Conservation (phyloP, 2,113 vertebrate species). For the Caloenas nicobarica region DNA sequence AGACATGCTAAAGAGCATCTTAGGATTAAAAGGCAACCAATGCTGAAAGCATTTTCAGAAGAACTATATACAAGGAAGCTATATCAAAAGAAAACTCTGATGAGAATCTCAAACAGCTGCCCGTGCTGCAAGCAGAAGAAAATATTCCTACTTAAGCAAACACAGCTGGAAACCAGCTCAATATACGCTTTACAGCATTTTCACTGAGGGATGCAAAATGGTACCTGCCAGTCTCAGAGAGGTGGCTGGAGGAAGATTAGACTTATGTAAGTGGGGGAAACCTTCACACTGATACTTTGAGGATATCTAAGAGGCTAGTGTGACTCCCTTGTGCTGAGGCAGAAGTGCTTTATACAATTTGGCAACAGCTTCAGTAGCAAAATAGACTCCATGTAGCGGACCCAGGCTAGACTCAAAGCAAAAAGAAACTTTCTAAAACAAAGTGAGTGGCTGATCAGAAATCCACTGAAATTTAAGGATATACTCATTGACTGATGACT, state of each 20-base stretch:
- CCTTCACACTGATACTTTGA: neutral
- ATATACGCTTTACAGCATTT: neutral
- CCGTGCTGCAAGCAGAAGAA: neutral
- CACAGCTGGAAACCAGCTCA: constrained; percentile 41
- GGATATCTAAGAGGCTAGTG: neutral
- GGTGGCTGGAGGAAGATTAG: neutral
- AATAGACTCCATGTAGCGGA: neutral
- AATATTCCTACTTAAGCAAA: constrained; percentile 20
- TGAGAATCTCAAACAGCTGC: neutral
- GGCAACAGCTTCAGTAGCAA: neutral
- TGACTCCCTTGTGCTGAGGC: neutral
- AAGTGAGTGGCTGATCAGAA: neutral
- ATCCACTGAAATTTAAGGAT: neutral
- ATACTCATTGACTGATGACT: neutral
- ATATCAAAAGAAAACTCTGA: constrained; percentile 8
- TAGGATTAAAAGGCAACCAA: neutral
- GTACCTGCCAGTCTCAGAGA: constrained; percentile 14
- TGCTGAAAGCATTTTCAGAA: neutral
- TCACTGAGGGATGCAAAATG: constrained; percentile 11
- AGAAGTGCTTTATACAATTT: neutral
- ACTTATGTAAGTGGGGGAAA: neutral
- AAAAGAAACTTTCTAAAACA: neutral
- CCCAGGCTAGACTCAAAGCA: neutral
- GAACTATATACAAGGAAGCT: neutral
- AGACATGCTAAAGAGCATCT: neutral